phyloP scores from a whole-genome alignment of 2,888 invertebrate species.

The Onthophagus sagittarius region DNA sequence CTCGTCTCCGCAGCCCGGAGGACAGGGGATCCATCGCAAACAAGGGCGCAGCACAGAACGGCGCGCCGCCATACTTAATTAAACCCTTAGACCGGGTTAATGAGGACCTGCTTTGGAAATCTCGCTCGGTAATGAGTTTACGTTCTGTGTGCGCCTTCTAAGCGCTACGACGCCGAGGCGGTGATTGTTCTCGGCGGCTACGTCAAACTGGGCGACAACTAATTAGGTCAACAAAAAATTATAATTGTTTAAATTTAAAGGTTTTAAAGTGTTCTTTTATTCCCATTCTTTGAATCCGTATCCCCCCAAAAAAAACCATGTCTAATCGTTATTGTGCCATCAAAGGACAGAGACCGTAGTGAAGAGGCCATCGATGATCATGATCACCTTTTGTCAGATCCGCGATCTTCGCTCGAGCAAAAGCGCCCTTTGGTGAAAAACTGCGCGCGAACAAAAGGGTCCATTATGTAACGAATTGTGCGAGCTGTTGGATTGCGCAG shows the following conservation, averaged over 20 bases:
- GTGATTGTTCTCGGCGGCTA: background rate
- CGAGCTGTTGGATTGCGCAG: slow-evolving; percentile 37
- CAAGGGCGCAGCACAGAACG: slow-evolving; percentile 30
- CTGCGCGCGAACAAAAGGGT: slow-evolving; percentile 36
- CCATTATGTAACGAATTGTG: slow-evolving; percentile 47
- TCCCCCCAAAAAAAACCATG: slow-evolving; percentile 31
- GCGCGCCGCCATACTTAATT: slow-evolving; percentile 37
- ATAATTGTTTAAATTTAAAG: background rate
- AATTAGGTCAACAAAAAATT: background rate
- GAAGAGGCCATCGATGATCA: slow-evolving; percentile 13
- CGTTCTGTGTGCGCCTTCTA: background rate
- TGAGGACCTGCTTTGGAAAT: slow-evolving; percentile 28
- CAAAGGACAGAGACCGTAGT: slow-evolving; percentile 13
- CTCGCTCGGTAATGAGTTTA: slow-evolving; percentile 28
- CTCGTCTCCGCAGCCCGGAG: background rate
- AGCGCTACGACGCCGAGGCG: background rate
- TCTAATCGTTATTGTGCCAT: slow-evolving; percentile 37
- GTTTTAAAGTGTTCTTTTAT: too few species aligned
- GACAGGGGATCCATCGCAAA: slow-evolving; percentile 5
- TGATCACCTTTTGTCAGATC: background rate
- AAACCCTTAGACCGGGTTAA: slow-evolving; percentile 35
- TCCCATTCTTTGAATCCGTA: slow-evolving; percentile 22
- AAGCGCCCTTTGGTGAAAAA: background rate
- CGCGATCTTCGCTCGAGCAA: background rate
- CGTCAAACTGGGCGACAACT: background rate